Conservation (phyloP, 2,113 vertebrate genomes). For the Choloepus hoffmanni region DNA sequence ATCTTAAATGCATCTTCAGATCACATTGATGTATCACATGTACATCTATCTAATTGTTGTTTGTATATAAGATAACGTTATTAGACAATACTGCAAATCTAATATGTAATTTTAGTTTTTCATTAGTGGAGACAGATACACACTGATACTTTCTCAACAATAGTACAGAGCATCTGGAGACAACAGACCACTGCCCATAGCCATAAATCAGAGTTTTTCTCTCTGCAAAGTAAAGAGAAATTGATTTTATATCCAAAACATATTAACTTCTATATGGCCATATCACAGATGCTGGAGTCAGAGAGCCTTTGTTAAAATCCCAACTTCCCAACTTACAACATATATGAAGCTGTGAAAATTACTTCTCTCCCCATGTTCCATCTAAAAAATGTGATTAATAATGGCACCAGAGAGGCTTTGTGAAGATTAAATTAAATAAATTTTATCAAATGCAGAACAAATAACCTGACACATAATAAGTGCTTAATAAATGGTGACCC, state of each 20-base stretch:
- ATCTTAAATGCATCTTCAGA: conserved; percentile 17
- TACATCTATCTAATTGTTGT: neutral
- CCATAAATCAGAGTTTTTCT: neutral
- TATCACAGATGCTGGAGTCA: neutral
- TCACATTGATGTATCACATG: neutral
- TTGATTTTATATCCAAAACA: neutral
- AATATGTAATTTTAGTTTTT: neutral
- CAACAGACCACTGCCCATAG: neutral
- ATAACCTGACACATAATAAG: neutral
- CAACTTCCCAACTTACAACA: neutral
- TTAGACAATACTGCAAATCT: neutral
- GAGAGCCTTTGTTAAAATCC: neutral
- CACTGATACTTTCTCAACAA: neutral
- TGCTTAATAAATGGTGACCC: neutral
- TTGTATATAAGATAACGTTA: neutral
- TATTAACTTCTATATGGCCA: neutral
- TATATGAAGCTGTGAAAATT: neutral
- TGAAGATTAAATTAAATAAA: neutral
- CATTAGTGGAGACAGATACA: neutral
- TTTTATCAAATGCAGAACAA: neutral
- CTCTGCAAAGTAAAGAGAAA: neutral
- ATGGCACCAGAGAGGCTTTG: neutral
- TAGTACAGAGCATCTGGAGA: neutral
- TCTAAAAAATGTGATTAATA: neutral
- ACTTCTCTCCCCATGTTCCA: neutral